These are phyloP conservation scores for Pheosia tremula DNA, from an alignment of 2,888 invertebrate genomes.

Conservation along the genomic window DNA sequence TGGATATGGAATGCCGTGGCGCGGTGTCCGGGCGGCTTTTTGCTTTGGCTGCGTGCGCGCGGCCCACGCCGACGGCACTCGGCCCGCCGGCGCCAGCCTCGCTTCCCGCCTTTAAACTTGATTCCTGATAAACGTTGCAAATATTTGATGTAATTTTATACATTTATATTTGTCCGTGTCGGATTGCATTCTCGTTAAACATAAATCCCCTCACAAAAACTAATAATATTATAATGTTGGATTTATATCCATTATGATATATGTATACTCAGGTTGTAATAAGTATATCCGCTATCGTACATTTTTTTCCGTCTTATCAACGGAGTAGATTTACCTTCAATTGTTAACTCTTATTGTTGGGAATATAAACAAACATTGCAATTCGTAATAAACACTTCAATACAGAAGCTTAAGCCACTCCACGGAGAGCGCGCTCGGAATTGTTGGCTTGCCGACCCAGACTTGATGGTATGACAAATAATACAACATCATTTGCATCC, in stretches of 20 bases:
- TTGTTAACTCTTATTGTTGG: not conserved
- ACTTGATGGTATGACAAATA: slow-evolving; percentile 66
- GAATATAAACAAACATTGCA: not conserved
- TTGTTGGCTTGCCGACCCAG: slow-evolving; percentile 32
- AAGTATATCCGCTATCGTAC: too few relatives aligned
- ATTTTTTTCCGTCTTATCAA: too few relatives aligned
- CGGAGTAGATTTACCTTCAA: too few relatives aligned
- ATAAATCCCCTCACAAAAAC: not conserved
- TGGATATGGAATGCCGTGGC: slow-evolving; percentile 71
- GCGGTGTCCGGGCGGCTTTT: slow-evolving; percentile 69
- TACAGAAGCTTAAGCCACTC: not conserved
- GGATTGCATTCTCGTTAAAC: slow-evolving; percentile 10
- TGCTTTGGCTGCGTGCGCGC: slow-evolving; percentile 68
- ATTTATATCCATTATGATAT: too few relatives aligned
- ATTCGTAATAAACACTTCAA: too few relatives aligned
- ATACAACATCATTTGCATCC: slow-evolving; percentile 52
- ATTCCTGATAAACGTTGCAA: slow-evolving; percentile 70
- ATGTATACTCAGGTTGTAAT: too few relatives aligned
- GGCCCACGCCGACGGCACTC: slow-evolving; percentile 65
- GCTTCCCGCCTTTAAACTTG: slow-evolving; percentile 53
- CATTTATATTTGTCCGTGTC: slow-evolving; percentile 24
- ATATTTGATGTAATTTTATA: slow-evolving; percentile 62
- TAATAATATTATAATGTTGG: too few relatives aligned
- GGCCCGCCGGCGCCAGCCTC: slow-evolving; percentile 61
- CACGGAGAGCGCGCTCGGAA: slow-evolving; percentile 16